phyloP scores from a whole-genome alignment of 2,797 vertebrate genomes.

The Aphelocoma californica region DNA sequence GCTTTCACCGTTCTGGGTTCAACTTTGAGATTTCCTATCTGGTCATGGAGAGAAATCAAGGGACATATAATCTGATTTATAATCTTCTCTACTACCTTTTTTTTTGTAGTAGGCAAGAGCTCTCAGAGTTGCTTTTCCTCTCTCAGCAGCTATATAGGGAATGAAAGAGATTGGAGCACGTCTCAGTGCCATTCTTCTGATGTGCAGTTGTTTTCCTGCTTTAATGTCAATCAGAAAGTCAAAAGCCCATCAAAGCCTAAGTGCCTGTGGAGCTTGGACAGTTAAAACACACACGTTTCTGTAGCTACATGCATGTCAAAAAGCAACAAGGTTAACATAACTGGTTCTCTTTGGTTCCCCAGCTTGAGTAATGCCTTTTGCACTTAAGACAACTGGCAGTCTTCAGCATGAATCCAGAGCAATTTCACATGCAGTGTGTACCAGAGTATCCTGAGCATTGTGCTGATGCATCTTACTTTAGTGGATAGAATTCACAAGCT shows the following conservation, averaged over 20 bases:
- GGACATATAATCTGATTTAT: neutral
- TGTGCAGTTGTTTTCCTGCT: neutral
- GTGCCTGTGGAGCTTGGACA: neutral
- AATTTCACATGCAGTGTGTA: neutral
- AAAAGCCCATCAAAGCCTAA: neutral
- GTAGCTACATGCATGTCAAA: neutral
- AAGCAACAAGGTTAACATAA: neutral
- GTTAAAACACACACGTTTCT: neutral
- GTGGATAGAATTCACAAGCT: neutral
- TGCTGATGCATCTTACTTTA: neutral
- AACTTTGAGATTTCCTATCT: neutral
- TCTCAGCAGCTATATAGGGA: neutral
- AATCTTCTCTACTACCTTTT: neutral
- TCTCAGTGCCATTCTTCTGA: neutral
- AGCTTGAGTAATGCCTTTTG: neutral
- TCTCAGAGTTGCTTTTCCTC: neutral
- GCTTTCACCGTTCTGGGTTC: neutral
- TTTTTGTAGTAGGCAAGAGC: neutral
- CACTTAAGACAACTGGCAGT: neutral
- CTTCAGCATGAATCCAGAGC: neutral
- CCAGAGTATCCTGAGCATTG: neutral
- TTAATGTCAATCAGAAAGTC: neutral
- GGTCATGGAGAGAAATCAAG: neutral
- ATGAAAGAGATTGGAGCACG: neutral
- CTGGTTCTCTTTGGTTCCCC: neutral